Percentiles rank a stretch among this genome's conserved stretches.
These are phyloP conservation scores for Chionodraco myersi DNA, from an alignment of 2,113 vertebrate species.

Conservation along the genomic window DNA sequence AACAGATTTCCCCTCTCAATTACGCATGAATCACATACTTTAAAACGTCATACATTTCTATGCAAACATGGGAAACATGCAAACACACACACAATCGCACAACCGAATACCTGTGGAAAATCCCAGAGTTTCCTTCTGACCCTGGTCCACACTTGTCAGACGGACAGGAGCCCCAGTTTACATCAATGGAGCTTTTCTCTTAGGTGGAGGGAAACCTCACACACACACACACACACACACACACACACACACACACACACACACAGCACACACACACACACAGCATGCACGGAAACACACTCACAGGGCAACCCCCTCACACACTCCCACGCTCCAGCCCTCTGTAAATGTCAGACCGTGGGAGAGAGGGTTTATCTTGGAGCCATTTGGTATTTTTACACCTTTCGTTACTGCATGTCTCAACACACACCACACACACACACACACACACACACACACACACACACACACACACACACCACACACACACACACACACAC, in stretches of 20 bases:
- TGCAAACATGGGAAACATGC: slow-evolving; percentile 71
- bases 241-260: slow-evolving; percentile 23
- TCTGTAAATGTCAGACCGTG: slow-evolving; percentile 80
- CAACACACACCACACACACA: no score
- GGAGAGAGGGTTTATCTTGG: slow-evolving; percentile 83
- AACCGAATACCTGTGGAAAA: slow-evolving; percentile 74
- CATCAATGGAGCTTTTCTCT: slow-evolving; percentile 85
- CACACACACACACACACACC: no score
- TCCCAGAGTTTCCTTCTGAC: slow-evolving; percentile 78
- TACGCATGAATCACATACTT: slow-evolving; percentile 72
- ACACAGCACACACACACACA: slow-evolving; percentile 26
- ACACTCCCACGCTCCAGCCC: slow-evolving; percentile 75
- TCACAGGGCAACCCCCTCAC: slow-evolving; percentile 70
- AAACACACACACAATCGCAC: slow-evolving; percentile 28
- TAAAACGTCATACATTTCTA: slow-evolving; percentile 67
- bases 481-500: no score
- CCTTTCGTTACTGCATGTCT: slow-evolving; percentile 66
- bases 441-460: no score
- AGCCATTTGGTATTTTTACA: slow-evolving; percentile 81
- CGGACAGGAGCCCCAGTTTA: slow-evolving; percentile 67
- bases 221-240: slow-evolving; percentile 35
- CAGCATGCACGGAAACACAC: slow-evolving; percentile 45
- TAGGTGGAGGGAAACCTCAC: slow-evolving; percentile 76
- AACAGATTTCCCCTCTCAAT: slow-evolving; percentile 82
- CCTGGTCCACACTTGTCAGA: slow-evolving; percentile 69